Evolutionary conservation across 2,888 invertebrate species (phyloP), one percentile per base, ranked within the genome.

Genomic region (Amiota mariae): DNA sequence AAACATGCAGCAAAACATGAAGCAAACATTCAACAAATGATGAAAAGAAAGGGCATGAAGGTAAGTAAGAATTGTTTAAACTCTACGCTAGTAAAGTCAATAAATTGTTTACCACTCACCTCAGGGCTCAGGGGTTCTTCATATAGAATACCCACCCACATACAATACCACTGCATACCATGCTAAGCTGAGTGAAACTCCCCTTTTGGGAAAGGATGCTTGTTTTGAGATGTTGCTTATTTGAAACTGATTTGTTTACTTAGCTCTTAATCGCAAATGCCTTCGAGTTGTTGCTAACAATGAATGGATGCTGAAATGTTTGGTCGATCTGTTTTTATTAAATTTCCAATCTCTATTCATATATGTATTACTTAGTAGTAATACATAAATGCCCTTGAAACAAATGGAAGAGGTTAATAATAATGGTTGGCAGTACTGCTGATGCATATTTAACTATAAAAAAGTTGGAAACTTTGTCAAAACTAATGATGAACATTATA

Each of bases 251-350:
- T 83, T 83, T 84, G 85, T 83, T 79, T 83, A 82, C 85, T 72
- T 73, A 85, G 82, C 83, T 81, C 85, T 83, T 83, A 85, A 83
- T 83, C 83, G 67, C n/a, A 24, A 54, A 68, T 54, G 67, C 51
- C 67, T 68, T 12, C 51, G 51, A 68, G 67, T 54, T 24, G 13
- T 51, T 47, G 54, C 20, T 54, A 13, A 6, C 36, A 36, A 36
- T 36, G 36, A 36, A 36, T 36, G 36, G 8, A 6, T 36, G 36
- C 36, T 36, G 8, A 6, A 24, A 6, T 36, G 36, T 36, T 36
- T 36, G 36, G 36, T 36, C 36, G 2, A 36, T 36, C 36, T 36
- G 6, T 6, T 36, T 24, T 24, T 24, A 24, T 24, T 24, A 24
- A 24, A 24, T 24, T 24, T 24, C 3, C 24, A 24, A 24, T 2